Base-by-base conservation (phyloP, 2,113 vertebrate genomes). In the Glaucidium brasilianum region DNA sequence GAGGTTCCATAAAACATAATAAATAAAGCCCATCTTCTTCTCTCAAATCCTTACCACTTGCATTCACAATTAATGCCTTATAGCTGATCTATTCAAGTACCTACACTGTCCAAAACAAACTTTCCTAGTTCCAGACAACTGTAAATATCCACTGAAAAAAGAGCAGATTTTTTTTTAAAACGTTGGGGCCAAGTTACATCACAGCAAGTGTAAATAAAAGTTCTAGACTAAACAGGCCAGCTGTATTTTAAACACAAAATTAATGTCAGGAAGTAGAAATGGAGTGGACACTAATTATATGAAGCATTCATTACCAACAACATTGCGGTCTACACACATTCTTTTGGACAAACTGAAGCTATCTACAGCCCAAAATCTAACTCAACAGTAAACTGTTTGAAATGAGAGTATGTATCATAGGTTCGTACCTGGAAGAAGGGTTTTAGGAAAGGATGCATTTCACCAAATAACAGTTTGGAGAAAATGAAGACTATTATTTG, bases 151-250 rank as follows among this genome's bases (percentile, higher is more conserved):
- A 84, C 34, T 52, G 60, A 67, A 95, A 86, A 87, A 66, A 63
- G 21, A 35, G n/a, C 2, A 52, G 9, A 22, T 25, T 91, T 88
- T 80, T 80, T 83, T 12, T 5, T 8, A 34, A 90, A 93, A 84
- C 19, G 72, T 71, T 52, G n/a, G 85, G 89, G 85, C 39, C 73
- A 87, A 87, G 49, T 97, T 97, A 84, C 74, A 75, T 95, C 91
- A 91, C 76, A 96, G 86, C 95, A 97, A 92, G 95, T 77, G 64
- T 91, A 95, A 86, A 90, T 95, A 96, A 95, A 94, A 95, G 35
- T 82, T 94, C 83, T 89, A 94, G 95, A 95, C 86, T 94, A 96
- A 96, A 94, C 69, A 91, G 25, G 10, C 86, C 66, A 85, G 64
- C 34, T 73, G 75, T 94, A 95, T 94, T 94, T 97, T 89, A 92